Percentiles rank a stretch among this genome's conserved stretches.
Conservation (phyloP, 2,797 vertebrate species). For the Pantherophis vulpinus region DNA sequence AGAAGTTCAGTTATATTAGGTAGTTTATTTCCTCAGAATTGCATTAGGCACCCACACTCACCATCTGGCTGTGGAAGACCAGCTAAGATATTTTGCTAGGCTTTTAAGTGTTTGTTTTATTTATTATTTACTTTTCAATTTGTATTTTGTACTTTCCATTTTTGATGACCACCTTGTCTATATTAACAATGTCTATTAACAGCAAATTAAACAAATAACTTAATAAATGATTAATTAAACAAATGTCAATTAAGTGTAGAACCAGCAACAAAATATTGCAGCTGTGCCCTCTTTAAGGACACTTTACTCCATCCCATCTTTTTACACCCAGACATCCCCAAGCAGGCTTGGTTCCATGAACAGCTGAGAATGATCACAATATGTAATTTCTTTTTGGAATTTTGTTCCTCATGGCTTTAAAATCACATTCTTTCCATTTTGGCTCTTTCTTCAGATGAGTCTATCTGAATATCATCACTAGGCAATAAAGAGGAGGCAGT, state of each 20-base stretch:
- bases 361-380: neutral
- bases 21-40: neutral
- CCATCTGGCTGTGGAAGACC: neutral
- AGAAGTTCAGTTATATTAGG: neutral
- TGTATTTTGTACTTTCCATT: neutral
- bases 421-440: slow-evolving; percentile 38
- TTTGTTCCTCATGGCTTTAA: neutral
- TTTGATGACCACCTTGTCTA: neutral
- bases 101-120: neutral
- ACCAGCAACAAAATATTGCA: neutral
- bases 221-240: neutral
- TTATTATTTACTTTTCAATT: neutral
- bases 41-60: neutral
- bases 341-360: neutral
- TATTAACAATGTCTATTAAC: neutral
- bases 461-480: neutral
- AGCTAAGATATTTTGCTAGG: neutral
- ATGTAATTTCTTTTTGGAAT: slow-evolving; percentile 34
- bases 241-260: neutral
- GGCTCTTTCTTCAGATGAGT: slow-evolving; percentile 29
- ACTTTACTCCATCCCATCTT: too few species aligned
- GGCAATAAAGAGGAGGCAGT: neutral
- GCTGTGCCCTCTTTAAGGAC: neutral
- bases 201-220: neutral
- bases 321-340: neutral